Base-by-base conservation (phyloP, 2,797 vertebrate genomes). In the Helarctos malayanus region DNA sequence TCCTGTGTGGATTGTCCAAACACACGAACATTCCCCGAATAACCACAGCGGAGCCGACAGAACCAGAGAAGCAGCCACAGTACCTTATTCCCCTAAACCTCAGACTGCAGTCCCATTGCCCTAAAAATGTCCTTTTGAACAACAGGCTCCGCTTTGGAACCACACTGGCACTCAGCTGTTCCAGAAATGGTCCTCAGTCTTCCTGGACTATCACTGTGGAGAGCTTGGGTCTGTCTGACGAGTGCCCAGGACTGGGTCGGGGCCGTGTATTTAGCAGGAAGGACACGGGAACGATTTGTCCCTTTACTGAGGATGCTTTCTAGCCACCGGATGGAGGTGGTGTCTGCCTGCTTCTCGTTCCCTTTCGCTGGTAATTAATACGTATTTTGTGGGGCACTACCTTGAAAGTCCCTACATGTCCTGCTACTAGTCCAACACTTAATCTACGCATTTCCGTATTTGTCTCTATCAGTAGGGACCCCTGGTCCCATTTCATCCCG, bases 71-170 rank as follows among this genome's bases (percentile, higher is more conserved):
- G 4, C 13, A 13, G 45, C 32, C 29, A 0, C 2, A 10, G 2
- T 2, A 1, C 5, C 0, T 25, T 12, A 7, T 3, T 15, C 0
- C 11, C 27, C 35, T 8, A 5, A 5, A 12, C 49, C 13, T 41
- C 47, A 49, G 7, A 1, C 8, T 0, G 9, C 29, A 6, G 0
- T 8, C 19, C 3, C 2, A 0, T 23, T 16, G 78, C 13, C 61
- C 52, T 16, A 47, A 32, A 76, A 47, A 68, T 10, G 63, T 2
- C 32, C 38, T 47, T 45, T 52, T 15, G 19, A 69, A 71, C 3
- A 1, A 65, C 61, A 83, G 63, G 49, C 11, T 9, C 8, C 9
- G 0, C 15, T 38, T 25, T 1, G 41, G 83, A 83, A n/a, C 19
- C 54, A 27, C 3, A 0, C 0, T 4, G 41, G 21, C 47, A 9